Percentiles rank a stretch among this genome's conserved stretches.
phyloP scores from a whole-genome alignment of 2,113 vertebrate species.

The Ictalurus punctatus region DNA sequence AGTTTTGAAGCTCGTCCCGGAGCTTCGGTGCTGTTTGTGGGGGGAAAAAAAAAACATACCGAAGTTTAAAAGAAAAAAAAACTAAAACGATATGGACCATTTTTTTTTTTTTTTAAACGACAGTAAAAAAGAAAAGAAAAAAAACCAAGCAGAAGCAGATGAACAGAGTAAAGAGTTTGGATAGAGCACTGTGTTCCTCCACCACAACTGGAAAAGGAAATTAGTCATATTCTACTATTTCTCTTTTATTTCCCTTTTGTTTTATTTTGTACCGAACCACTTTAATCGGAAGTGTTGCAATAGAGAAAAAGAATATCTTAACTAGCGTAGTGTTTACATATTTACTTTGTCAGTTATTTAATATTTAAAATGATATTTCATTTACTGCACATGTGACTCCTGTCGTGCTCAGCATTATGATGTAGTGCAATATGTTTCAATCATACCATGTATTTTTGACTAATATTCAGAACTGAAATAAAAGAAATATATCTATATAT shows the following conservation, averaged over 20 bases:
- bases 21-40: slow-evolving; percentile 27
- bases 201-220: slow-evolving; percentile 86
- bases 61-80: neutral
- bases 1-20: slow-evolving; percentile 42
- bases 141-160: slow-evolving; percentile 58
- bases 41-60: neutral
- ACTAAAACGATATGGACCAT: slow-evolving; percentile 60
- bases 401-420: slow-evolving; percentile 92
- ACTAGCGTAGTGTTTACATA: slow-evolving; percentile 98
- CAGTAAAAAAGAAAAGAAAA: neutral
- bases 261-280: slow-evolving; percentile 90
- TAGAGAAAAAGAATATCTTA: slow-evolving; percentile 81
- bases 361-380: slow-evolving; percentile 99
- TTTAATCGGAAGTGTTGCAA: slow-evolving; percentile 95
- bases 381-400: slow-evolving; percentile 93
- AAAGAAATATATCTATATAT: slow-evolving; percentile 49
- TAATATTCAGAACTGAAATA: slow-evolving; percentile 94
- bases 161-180: slow-evolving; percentile 64
- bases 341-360: slow-evolving; percentile 98
- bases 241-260: slow-evolving; percentile 38
- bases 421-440: slow-evolving; percentile 98
- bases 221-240: slow-evolving; percentile 82
- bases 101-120: slow-evolving; percentile 47
- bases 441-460: slow-evolving; percentile 99
- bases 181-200: slow-evolving; percentile 85